Evolutionary conservation across 2,888 invertebrate species (phyloP), one percentile per base, ranked within the genome.

Genomic region (Brachyptera risi): DNA sequence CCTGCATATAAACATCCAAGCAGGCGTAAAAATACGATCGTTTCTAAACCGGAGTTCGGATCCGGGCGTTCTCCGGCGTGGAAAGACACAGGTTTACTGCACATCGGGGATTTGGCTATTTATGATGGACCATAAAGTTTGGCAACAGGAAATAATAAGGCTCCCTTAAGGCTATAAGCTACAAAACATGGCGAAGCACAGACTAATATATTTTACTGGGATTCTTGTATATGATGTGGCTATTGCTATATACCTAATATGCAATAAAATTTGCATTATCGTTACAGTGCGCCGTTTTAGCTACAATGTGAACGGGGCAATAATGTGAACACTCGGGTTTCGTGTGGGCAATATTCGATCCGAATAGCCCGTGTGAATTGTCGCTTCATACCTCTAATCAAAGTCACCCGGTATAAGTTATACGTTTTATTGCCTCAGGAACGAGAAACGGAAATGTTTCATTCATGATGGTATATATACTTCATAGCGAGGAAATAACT

Each of bases 121-220:
- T 56, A 56, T 60, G 56, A 54, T 47, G 35, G 54, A 54, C 56
- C 44, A 60, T 56, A 60, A 60, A 56, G 54, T 56, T 42, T 56
- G 56, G 60, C 31, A 42, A 17, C 31, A 56, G 60, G 59, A 60
- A 54, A 37, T 54, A 35, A 56, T 60, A 60, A 60, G 56, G 60
- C 15, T 56, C 56, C 47, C 56, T 13, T 7, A 42, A 15, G 56
- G 23, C 27, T 58, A 24, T 17, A 42, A 31, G 26, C 27, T 42
- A 57, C 17, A 57, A 57, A 15, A 42, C 27, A 57, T 7, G 9
- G 27, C 27, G 24, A 26, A 15, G 17, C 44, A 5, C 5, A 5
- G 31, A 37, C 37, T 37, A 54, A 37, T 37, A 19, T 54, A 54
- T 54, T 54, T 54, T 54, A 35, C 35, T 42, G 44, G 23, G 27